These are phyloP conservation scores for Micronycteris hirsuta DNA, from an alignment of 2,113 vertebrate species.

Conservation along the genomic window DNA sequence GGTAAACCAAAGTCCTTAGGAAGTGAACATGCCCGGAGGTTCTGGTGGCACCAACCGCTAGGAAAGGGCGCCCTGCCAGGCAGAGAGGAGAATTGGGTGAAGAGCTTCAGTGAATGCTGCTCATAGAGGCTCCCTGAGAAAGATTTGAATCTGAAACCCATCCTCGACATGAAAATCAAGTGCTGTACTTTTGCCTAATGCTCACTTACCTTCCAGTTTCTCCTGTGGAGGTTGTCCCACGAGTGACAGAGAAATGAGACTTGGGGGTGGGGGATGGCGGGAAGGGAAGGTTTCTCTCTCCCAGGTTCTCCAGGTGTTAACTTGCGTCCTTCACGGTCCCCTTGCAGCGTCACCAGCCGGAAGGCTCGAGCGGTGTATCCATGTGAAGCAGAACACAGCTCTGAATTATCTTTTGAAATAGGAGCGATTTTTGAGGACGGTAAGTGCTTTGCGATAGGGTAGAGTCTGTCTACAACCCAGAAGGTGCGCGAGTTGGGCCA, in stretches of 20 bases:
- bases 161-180: background rate
- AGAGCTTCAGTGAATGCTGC: background rate
- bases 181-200: background rate
- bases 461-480: rapidly evolving
- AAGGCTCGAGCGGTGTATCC: constrained; percentile 96
- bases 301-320: rapidly evolving
- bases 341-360: constrained; percentile 85
- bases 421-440: constrained; percentile 97
- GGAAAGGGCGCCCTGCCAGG: background rate
- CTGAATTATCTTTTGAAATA: constrained; percentile 95
- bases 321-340: background rate
- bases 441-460: constrained; percentile 81
- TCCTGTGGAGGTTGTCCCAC: background rate
- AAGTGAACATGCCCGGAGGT: background rate
- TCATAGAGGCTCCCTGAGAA: background rate
- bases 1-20: background rate
- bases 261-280: background rate
- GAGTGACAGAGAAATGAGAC: background rate
- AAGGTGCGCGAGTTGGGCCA: rapidly evolving
- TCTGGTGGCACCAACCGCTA: rapidly evolving
- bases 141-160: background rate
- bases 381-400: constrained; percentile 96
- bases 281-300: background rate
- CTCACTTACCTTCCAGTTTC: background rate
- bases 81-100: background rate